Evolutionary conservation across 35 echinoderm and acorn worm species (phyloP).

Genomic region (Apostichopus parvimensis): DNA sequence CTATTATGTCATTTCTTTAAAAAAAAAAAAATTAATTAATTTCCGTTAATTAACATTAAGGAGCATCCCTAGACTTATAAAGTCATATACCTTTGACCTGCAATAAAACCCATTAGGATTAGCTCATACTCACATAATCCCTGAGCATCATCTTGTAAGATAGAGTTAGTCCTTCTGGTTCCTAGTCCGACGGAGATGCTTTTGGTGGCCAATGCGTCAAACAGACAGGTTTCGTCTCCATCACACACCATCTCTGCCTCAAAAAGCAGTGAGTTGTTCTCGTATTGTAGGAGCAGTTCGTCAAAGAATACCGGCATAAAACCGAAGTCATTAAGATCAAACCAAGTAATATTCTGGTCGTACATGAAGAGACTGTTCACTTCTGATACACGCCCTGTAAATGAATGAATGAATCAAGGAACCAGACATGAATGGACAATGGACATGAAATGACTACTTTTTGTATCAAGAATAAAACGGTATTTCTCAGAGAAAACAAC

Average conservation of each 20-base stretch:
- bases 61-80: too few relatives aligned
- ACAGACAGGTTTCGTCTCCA: slow-evolving; percentile 68
- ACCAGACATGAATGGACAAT: too few relatives aligned
- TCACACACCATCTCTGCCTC: slow-evolving; percentile 56
- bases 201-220: slow-evolving; percentile 76
- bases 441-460: too few relatives aligned
- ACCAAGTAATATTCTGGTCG: slow-evolving; percentile 47
- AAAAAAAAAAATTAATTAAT: too few relatives aligned
- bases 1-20: too few relatives aligned
- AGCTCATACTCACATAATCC: slow-evolving; percentile 17
- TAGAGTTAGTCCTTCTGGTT: slow-evolving; percentile 59
- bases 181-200: slow-evolving; percentile 44
- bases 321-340: slow-evolving; percentile 58
- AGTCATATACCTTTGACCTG: too few relatives aligned
- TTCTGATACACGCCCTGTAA: slow-evolving; percentile 69
- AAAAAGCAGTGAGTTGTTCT: slow-evolving; percentile 43
- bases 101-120: not conserved
- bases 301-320: slow-evolving; percentile 80
- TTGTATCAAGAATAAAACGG: too few relatives aligned
- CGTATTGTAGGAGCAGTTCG: slow-evolving; percentile 51
- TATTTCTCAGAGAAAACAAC: too few relatives aligned
- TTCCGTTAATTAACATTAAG: too few relatives aligned
- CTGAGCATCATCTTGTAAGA: slow-evolving; percentile 40
- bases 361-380: slow-evolving; percentile 70
- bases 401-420: not conserved